These are phyloP conservation scores for Halcyon leucocephala DNA, from an alignment of 2,797 vertebrate genomes.

Conservation along the genomic window DNA sequence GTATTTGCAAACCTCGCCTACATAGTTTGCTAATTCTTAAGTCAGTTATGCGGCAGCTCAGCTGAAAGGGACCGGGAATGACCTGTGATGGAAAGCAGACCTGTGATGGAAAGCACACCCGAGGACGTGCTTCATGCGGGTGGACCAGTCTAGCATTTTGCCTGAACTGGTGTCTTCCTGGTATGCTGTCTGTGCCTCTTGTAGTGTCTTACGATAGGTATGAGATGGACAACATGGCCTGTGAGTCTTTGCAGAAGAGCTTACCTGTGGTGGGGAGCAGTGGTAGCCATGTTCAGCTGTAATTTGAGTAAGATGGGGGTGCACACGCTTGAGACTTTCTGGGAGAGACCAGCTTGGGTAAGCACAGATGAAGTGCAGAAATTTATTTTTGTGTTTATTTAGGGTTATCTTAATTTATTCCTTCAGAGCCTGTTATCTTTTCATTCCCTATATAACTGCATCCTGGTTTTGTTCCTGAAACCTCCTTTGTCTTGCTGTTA, in stretches of 20 bases:
- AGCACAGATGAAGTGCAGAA: background rate
- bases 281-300: background rate
- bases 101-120: too few relatives aligned
- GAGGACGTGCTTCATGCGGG: background rate
- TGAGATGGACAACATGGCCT: accelerated
- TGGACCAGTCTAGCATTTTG: background rate
- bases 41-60: background rate
- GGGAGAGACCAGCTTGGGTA: background rate
- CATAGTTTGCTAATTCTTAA: background rate
- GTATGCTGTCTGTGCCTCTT: background rate
- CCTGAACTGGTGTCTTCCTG: background rate
- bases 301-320: background rate
- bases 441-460: background rate
- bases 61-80: background rate
- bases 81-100: background rate
- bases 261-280: background rate
- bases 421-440: background rate
- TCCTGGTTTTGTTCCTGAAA: background rate
- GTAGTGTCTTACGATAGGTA: background rate
- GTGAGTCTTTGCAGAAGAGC: background rate
- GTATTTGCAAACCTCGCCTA: background rate
- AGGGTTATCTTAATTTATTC: background rate
- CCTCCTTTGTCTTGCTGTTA: background rate
- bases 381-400: background rate
- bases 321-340: background rate